These are phyloP conservation scores for Heliconius cydno DNA, from an alignment of 2,888 invertebrate genomes.

Conservation along the genomic window DNA sequence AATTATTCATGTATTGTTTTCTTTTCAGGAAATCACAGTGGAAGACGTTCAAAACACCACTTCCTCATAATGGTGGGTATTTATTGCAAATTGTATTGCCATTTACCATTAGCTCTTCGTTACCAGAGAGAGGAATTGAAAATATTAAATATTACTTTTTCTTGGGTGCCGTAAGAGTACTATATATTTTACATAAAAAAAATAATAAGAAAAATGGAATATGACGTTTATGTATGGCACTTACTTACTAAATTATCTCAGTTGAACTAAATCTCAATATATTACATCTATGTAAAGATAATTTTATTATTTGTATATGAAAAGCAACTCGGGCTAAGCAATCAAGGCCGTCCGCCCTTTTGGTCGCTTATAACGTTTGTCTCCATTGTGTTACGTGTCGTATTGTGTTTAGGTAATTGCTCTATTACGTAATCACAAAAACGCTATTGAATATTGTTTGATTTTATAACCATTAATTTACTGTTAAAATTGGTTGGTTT, in stretches of 20 bases:
- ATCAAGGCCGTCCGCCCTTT: constrained; percentile 16
- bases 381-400: constrained; percentile 6
- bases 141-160: too few relatives aligned
- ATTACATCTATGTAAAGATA: neutral
- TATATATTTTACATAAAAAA: too few relatives aligned
- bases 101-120: too few relatives aligned
- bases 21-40: constrained; percentile 61
- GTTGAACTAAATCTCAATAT: neutral
- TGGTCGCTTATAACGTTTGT: neutral
- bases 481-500: neutral
- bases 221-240: too few relatives aligned
- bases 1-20: constrained; percentile 39
- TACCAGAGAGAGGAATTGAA: too few relatives aligned
- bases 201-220: too few relatives aligned
- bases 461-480: neutral
- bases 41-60: constrained; percentile 55
- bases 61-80: constrained; percentile 65
- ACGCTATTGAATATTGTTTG: neutral
- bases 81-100: neutral
- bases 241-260: too few relatives aligned
- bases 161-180: too few relatives aligned
- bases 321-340: constrained; percentile 3
- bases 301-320: constrained; percentile 14
- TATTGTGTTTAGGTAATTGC: constrained; percentile 18
- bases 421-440: constrained; percentile 15